A percentile compares a stretch with the other conserved stretches of the same genome.
Evolutionary conservation across 2,888 invertebrate species (phyloP).

Genomic region (Saturnia japonica): DNA sequence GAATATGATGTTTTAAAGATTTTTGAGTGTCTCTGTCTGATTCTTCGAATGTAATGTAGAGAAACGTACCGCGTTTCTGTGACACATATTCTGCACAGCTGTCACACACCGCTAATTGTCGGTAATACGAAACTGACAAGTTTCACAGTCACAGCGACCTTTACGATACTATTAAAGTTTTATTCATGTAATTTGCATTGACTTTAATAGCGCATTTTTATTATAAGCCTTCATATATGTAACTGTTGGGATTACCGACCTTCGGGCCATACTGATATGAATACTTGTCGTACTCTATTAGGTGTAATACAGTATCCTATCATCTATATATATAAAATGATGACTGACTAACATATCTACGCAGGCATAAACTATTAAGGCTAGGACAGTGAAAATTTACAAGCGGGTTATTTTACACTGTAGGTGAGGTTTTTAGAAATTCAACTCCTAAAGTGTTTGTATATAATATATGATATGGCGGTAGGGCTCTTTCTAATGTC

Average conservation of each 20-base stretch:
- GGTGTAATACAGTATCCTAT: too few species aligned
- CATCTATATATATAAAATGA: too few species aligned
- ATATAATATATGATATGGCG: too few species aligned
- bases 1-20: too few species aligned
- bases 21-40: constrained; percentile 20
- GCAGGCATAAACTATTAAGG: too few species aligned
- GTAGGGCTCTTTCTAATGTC: too few species aligned
- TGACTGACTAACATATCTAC: too few species aligned
- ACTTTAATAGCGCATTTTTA: constrained; percentile 7
- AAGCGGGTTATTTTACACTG: too few species aligned
- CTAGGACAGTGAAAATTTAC: too few species aligned
- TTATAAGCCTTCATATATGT: not conserved
- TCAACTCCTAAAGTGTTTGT: too few species aligned
- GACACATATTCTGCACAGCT: constrained; percentile 49
- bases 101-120: constrained; percentile 65
- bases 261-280: not conserved
- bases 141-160: constrained; percentile 54
- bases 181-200: constrained; percentile 11
- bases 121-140: constrained; percentile 58
- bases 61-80: constrained; percentile 18
- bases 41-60: constrained; percentile 10
- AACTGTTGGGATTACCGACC: constrained; percentile 1
- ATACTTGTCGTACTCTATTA: not conserved
- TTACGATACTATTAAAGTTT: constrained; percentile 38
- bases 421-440: too few species aligned